Percentiles rank a stretch among this genome's conserved stretches.
phyloP scores from a whole-genome alignment of 2,888 invertebrate genomes.

The Melanchra persicariae region DNA sequence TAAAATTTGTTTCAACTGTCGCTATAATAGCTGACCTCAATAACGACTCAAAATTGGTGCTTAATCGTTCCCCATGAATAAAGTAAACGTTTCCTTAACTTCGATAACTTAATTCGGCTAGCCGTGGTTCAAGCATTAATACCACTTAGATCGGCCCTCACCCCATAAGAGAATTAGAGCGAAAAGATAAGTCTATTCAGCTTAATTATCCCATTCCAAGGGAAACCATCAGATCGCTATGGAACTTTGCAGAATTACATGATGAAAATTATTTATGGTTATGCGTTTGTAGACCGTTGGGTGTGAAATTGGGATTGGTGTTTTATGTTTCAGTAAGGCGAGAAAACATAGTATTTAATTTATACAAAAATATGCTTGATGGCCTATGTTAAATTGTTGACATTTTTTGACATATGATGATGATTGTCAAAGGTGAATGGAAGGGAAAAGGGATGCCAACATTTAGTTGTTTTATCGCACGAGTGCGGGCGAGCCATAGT shows the following conservation, averaged over 20 bases:
- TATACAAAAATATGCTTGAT: too few species aligned
- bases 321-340: background rate
- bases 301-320: background rate
- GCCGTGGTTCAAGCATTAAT: constrained; percentile 30
- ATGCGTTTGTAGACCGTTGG: background rate
- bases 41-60: constrained; percentile 13
- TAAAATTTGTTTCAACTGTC: background rate
- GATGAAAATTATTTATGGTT: constrained; percentile 42
- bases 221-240: constrained; percentile 45
- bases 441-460: background rate
- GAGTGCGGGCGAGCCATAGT: too few species aligned
- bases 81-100: constrained; percentile 35
- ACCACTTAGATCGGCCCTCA: constrained; percentile 39
- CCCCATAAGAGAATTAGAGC: constrained; percentile 58
- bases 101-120: constrained; percentile 37
- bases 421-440: too few species aligned
- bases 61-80: constrained; percentile 26
- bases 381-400: too few species aligned
- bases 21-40: background rate
- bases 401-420: too few species aligned
- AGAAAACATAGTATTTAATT: background rate
- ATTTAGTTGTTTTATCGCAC: too few species aligned
- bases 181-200: constrained; percentile 54
- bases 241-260: constrained; percentile 35
- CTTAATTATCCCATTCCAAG: constrained; percentile 43